phyloP scores from a whole-genome alignment of 2,113 vertebrate species.

The Thamnaconus septentrionalis region DNA sequence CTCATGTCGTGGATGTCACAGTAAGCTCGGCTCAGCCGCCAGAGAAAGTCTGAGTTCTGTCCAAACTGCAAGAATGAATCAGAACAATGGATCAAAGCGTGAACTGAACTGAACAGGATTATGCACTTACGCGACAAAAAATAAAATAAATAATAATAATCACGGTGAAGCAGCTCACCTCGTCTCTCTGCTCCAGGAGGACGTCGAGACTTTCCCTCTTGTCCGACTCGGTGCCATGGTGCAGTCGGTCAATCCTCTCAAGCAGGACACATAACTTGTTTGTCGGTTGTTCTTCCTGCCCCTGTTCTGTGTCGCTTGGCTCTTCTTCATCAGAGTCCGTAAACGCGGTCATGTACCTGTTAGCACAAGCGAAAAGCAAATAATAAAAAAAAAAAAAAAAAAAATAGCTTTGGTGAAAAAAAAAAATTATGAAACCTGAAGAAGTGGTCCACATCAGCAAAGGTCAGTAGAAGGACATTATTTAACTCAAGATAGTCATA shows the following conservation, averaged over 20 bases:
- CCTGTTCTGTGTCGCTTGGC: conserved; percentile 64
- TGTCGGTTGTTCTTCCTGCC: conserved; percentile 32
- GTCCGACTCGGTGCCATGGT: conserved; percentile 75
- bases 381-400: neutral
- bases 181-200: conserved; percentile 79
- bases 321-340: conserved; percentile 91
- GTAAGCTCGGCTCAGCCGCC: conserved; percentile 88
- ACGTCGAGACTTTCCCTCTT: conserved; percentile 81
- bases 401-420: neutral
- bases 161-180: conserved; percentile 71
- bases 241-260: conserved; percentile 79
- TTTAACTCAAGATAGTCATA: too few species aligned
- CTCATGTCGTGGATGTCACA: conserved; percentile 86
- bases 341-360: conserved; percentile 92
- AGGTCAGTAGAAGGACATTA: too few species aligned
- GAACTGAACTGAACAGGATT: neutral
- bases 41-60: conserved; percentile 82
- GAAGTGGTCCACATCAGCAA: neutral
- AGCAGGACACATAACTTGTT: conserved; percentile 77
- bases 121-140: too few species aligned
- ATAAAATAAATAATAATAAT: neutral
- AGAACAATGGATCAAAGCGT: neutral
- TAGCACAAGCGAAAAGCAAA: conserved; percentile 33
- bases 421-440: neutral
- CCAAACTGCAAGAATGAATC: conserved; percentile 74